A percentile compares a stretch with the other conserved stretches of the same genome.
Conservation (phyloP, 1,140 invertebrate genomes). For the Tetragonula clypearis region DNA sequence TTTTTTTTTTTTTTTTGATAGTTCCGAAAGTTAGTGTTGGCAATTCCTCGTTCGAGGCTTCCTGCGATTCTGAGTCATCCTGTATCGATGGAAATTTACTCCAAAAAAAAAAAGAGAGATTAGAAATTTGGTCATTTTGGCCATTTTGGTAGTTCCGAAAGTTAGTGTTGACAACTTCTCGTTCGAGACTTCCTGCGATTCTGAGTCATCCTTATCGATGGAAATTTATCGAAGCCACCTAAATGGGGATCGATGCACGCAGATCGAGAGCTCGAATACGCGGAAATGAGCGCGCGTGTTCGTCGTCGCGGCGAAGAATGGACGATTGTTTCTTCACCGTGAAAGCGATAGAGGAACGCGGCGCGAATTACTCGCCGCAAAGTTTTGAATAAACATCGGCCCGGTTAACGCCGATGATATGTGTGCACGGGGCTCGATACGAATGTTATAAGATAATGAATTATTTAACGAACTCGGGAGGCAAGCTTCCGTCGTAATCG, state of each 20-base stretch:
- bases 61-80: no score
- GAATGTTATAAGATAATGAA: slow-evolving; percentile 44
- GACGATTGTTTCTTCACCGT: not conserved
- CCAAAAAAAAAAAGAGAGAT: no score
- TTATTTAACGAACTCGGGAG: slow-evolving; percentile 9
- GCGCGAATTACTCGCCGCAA: not conserved
- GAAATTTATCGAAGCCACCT: not conserved
- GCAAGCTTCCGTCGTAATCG: not conserved
- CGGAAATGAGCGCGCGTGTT: not conserved
- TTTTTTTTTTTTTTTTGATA: no score
- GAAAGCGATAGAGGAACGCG: not conserved
- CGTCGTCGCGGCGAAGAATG: not conserved
- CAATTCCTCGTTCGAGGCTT: no score
- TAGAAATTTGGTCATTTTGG: no score
- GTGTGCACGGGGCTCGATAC: not conserved
- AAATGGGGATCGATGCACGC: not conserved
- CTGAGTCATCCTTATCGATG: not conserved
- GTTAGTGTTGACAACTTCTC: no score
- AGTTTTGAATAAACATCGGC: slow-evolving; percentile 12
- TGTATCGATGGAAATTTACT: no score
- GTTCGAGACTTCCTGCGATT: not conserved
- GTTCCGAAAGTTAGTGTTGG: no score
- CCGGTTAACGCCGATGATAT: not conserved
- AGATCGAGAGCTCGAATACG: not conserved
- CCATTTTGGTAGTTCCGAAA: no score